Conservation (phyloP, 2,797 vertebrate species). For the Neostethus bicornis region DNA sequence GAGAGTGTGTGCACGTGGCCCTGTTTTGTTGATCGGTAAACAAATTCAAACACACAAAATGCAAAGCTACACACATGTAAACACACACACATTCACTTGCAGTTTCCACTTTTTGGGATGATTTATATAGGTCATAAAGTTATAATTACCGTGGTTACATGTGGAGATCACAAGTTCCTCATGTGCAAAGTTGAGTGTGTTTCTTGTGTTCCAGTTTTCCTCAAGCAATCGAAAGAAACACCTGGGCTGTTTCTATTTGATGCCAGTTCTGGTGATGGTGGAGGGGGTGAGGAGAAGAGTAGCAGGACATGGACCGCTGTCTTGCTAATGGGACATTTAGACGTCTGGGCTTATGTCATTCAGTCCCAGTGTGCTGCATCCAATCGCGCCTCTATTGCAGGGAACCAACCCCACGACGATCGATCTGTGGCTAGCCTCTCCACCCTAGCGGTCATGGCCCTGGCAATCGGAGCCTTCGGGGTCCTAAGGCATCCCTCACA, state of each 20-base stretch:
- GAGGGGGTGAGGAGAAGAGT: constrained; percentile 9
- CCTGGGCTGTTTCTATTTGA: constrained; percentile 71
- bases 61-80: constrained; percentile 35
- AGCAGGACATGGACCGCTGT: constrained; percentile 65
- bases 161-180: constrained; percentile 56
- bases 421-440: constrained; percentile 84
- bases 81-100: constrained; percentile 22
- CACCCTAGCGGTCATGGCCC: constrained; percentile 71
- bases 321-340: constrained; percentile 83
- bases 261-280: constrained; percentile 31
- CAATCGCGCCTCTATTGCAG: constrained; percentile 73
- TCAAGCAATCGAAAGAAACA: constrained; percentile 62
- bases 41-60: constrained; percentile 45
- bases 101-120: constrained; percentile 13
- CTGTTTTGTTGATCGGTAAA: constrained; percentile 47
- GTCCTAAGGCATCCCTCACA: constrained; percentile 79
- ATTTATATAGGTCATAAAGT: constrained; percentile 51
- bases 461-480: constrained; percentile 80
- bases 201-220: constrained; percentile 41
- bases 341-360: constrained; percentile 81
- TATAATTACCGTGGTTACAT: constrained; percentile 58
- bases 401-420: constrained; percentile 72
- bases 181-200: constrained; percentile 26
- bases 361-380: constrained; percentile 77
- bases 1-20: constrained; percentile 47